Conservation (phyloP, 92 coral and sea anemone genomes). For the Anthopleura xanthogrammica region DNA sequence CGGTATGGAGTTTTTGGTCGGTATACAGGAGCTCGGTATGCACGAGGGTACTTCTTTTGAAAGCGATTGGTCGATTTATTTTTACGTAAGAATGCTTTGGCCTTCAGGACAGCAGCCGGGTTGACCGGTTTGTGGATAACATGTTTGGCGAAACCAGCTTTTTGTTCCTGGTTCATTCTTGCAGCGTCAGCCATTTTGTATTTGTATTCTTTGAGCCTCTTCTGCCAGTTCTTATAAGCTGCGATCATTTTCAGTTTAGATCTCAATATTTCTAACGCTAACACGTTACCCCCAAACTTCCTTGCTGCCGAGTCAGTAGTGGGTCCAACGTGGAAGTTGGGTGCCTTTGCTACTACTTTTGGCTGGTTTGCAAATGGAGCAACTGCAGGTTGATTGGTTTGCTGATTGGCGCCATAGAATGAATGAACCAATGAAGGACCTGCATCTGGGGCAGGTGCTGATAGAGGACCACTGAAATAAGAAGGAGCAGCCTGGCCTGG, state of each 20-base stretch:
- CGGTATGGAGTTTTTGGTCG: conserved; percentile 32
- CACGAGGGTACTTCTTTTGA: conserved; percentile 38
- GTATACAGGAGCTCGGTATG: conserved; percentile 10
- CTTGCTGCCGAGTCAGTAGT: conserved; percentile 75
- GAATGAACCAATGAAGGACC: conserved; percentile 14
- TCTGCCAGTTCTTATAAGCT: conserved; percentile 86
- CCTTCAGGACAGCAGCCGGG: background rate
- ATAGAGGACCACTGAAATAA: conserved; percentile 31
- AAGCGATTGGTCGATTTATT: conserved; percentile 1
- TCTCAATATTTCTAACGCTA: conserved; percentile 68
- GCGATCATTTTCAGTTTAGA: conserved; percentile 86
- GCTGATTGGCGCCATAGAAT: conserved; percentile 28
- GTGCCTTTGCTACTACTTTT: conserved; percentile 3
- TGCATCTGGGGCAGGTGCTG: conserved; percentile 6
- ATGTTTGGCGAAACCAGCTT: conserved; percentile 15
- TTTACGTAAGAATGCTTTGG: conserved; percentile 1
- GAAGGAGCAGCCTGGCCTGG: conserved; percentile 24
- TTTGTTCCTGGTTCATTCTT: conserved; percentile 13
- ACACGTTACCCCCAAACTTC: conserved; percentile 73
- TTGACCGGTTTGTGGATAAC: conserved; percentile 2
- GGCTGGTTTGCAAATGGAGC: conserved; percentile 31
- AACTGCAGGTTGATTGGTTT: conserved; percentile 20
- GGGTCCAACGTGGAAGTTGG: conserved; percentile 37
- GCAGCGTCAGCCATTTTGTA: conserved; percentile 37
- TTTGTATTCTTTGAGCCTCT: conserved; percentile 71